These are phyloP conservation scores for Polypterus bichir DNA, from an alignment of 2,113 vertebrate species.

Conservation along the genomic window DNA sequence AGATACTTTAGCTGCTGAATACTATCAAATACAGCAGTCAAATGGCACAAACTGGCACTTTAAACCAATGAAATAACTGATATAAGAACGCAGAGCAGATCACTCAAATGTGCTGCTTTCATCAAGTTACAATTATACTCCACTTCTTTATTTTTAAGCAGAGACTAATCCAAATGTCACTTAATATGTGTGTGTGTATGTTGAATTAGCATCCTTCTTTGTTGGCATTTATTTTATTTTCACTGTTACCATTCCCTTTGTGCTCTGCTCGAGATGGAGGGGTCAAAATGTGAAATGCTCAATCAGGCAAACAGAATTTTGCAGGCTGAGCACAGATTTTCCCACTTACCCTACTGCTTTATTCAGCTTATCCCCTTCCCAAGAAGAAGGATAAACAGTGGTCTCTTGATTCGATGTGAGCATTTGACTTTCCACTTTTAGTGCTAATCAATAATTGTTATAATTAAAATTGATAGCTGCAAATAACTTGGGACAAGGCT, in stretches of 20 bases:
- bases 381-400: slow-evolving; percentile 16
- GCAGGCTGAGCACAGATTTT: slow-evolving; percentile 1
- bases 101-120: too few relatives aligned
- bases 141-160: too few relatives aligned
- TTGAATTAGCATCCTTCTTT: too few relatives aligned
- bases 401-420: slow-evolving; percentile 27
- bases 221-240: too few relatives aligned
- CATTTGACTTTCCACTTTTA: slow-evolving; percentile 60
- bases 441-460: slow-evolving; percentile 71
- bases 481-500: slow-evolving; percentile 60
- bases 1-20: too few relatives aligned
- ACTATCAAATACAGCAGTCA: too few relatives aligned
- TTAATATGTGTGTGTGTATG: too few relatives aligned
- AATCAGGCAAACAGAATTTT: slow-evolving; percentile 2
- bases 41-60: too few relatives aligned
- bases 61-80: too few relatives aligned
- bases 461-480: slow-evolving; percentile 78
- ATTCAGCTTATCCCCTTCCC: background rate
- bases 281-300: background rate
- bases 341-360: background rate
- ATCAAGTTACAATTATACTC: too few relatives aligned
- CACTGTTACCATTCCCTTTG: background rate
- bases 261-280: background rate
- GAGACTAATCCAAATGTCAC: too few relatives aligned
- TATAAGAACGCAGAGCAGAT: too few relatives aligned